A percentile compares a stretch with the other conserved stretches of the same genome.
phyloP scores from a whole-genome alignment of 2,113 vertebrate species.

The Pelecanus crispus region DNA sequence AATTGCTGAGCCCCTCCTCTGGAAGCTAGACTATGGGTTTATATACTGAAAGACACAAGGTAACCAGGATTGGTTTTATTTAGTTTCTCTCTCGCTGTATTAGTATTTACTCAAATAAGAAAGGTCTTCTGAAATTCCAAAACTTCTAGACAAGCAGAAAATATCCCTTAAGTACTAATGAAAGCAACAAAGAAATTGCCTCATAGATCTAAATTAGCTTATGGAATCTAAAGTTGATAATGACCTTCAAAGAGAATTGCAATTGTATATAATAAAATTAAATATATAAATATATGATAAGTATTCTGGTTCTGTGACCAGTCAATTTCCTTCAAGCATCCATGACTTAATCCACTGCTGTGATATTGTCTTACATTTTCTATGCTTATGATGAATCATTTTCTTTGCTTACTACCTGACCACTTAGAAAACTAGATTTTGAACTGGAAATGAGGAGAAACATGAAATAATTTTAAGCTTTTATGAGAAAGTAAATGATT shows the following conservation, averaged over 20 bases:
- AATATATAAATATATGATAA: not conserved
- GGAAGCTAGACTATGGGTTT: not conserved
- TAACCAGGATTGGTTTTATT: not conserved
- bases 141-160: not conserved
- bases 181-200: not conserved
- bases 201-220: not conserved
- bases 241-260: not conserved
- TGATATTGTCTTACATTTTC: not conserved
- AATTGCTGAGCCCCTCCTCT: not conserved
- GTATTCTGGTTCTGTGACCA: not conserved
- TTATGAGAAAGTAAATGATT: not conserved
- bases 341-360: not conserved
- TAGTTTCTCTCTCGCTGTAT: not conserved
- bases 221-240: not conserved
- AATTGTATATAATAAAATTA: not conserved
- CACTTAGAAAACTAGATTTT: not conserved
- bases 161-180: not conserved
- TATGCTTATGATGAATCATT: not conserved
- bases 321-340: not conserved
- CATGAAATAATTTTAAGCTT: not conserved
- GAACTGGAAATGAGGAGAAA: not conserved
- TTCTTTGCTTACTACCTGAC: not conserved
- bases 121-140: not conserved
- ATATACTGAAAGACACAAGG: not conserved
- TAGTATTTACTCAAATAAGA: not conserved